Evolutionary conservation across 1,140 invertebrate species (phyloP).

Genomic region (Lineus longissimus): DNA sequence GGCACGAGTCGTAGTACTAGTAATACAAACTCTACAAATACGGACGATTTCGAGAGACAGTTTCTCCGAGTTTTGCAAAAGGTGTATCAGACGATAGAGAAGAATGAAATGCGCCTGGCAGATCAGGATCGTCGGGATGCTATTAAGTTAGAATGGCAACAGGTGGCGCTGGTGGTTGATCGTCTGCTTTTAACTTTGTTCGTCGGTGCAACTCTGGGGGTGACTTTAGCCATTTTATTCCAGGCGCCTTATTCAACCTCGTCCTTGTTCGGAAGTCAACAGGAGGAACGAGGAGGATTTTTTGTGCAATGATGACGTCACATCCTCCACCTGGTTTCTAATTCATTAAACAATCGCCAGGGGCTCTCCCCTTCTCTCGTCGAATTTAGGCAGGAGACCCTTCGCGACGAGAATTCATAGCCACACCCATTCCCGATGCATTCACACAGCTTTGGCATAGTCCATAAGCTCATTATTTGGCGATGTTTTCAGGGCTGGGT

Average conservation of each 20-base stretch:
- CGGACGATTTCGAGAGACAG: constrained; percentile 60
- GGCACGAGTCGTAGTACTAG: constrained; percentile 1
- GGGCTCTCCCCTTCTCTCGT: too few species aligned
- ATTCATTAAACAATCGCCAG: too few species aligned
- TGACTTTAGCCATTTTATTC: constrained; percentile 41
- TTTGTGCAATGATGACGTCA: too few species aligned
- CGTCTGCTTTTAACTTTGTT: constrained; percentile 67
- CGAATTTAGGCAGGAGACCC: too few species aligned
- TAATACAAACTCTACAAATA: constrained; percentile 9
- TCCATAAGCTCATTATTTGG: too few species aligned
- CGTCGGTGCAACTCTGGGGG: constrained; percentile 59
- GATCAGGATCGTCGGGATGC: constrained; percentile 67
- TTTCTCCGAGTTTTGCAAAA: constrained; percentile 64
- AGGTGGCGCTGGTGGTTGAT: constrained; percentile 69
- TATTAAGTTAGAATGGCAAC: constrained; percentile 72
- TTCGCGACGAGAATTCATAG: too few species aligned
- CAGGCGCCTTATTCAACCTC: constrained; percentile 30
- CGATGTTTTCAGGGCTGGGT: too few species aligned
- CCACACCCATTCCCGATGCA: too few species aligned
- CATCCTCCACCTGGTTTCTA: too few species aligned
- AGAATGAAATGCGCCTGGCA: constrained; percentile 64
- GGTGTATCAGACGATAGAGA: constrained; percentile 69
- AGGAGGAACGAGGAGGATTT: too few species aligned
- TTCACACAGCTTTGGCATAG: too few species aligned
- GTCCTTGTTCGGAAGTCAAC: not conserved